Base-by-base conservation (phyloP, 92 coral and sea anemone species). In the Ricordea florida region DNA sequence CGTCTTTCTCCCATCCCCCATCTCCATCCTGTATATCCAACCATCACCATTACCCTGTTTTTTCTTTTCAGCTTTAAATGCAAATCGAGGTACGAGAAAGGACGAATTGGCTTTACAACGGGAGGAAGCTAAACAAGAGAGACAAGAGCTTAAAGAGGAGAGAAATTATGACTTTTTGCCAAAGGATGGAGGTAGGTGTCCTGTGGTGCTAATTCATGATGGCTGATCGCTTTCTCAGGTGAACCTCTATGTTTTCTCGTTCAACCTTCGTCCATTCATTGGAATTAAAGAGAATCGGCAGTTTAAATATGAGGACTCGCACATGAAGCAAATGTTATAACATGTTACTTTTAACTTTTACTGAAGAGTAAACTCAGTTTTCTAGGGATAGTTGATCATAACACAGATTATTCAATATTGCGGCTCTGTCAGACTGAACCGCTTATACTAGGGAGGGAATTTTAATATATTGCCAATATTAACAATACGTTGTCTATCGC, bases 131-230 rank as follows among this genome's bases (percentile, higher is more conserved):
- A 73, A 58, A 48, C 67, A 20, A 17, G 33, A 23, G 17, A 44
- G 32, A 0, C 6, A 18, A 4, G 34, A 33, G 15, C 8, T 37
- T 8, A 37, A 37, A 37, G 21, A 13, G 20, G 33, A 10, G 10
- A 73, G 25, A 2, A 24, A 44, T 2, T 35, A 33, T 21, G 41
- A 15, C 10, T 6, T 2, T 26, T 41, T 70, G 20, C 80, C 80
- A 29, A 26, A 27, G 43, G 47, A 58, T 36, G 73, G 75, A 76
- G 75, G 83, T 66, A 43, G n/a, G n/a, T n/a, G n/a, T n/a, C n/a
- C n/a, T n/a, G n/a, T n/a, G n/a, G n/a, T n/a, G 26, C 15, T 0
- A 22, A 4, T 18, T 34, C 25, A 7, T 1, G n/a, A 3, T 4
- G 4, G 31, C 0, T 27, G 10, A 9, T n/a, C 6, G 27, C 15